Evolutionary conservation across 2,888 invertebrate genomes (phyloP), one percentile per base, ranked within the genome.

Genomic region (Parnassius apollo): DNA sequence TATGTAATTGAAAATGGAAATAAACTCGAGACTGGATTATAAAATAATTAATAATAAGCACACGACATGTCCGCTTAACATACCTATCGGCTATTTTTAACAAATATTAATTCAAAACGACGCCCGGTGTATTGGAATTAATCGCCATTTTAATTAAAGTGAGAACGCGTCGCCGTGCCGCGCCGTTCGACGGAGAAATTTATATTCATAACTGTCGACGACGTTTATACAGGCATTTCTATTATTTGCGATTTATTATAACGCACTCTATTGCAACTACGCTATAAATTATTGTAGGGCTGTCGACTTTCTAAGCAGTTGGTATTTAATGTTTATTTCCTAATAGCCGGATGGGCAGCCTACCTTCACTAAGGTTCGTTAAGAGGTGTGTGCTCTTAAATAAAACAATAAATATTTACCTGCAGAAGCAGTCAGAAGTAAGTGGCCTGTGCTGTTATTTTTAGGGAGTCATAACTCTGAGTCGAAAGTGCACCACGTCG

Each of bases 71-170:
- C 49, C 49, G 7, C 18, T 12, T 7, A 3, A 46, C 46, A 12
- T 49, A 49, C 1, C 22, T 22, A 52, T 45, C 25, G 25, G 35
- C n/a, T 56, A 48, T 56, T 56, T 56, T 56, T 48, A 48, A 56
- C 11, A 13, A 48, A n/a, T 25, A 56, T 56, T 56, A 35, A 56
- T 56, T n/a, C 46, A 35, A 18, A 48, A 46, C 25, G 46, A n/a
- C 46, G 48, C 48, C n/a, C 56, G 48, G 48, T 48, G 25, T 48
- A 48, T 48, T 48, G 46, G 46, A 48, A 56, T 56, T 56, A 48
- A 56, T 56, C 45, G 56, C 22, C 35, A 25, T 56, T 11, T 56
- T 56, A 56, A 56, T 56, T 56, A 56, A 22, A 22, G 22, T 22
- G 45, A 48, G 35, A 18, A 11, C 46, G 22, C 45, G 55, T 13